phyloP scores from a whole-genome alignment of 2,113 vertebrate genomes.

The Calidris pygmaea region DNA sequence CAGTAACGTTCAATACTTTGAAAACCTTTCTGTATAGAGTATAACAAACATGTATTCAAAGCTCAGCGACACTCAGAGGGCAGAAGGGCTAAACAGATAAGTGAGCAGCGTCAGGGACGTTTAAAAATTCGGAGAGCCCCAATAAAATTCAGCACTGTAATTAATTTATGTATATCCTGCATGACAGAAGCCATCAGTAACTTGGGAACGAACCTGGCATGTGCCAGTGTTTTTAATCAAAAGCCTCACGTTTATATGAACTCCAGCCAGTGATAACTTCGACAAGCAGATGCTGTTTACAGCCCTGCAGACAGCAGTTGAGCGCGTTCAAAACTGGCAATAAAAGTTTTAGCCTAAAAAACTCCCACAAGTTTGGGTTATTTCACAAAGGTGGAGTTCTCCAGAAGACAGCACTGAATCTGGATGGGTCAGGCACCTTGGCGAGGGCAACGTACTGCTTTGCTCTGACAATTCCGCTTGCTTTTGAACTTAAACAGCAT shows the following conservation, averaged over 20 bases:
- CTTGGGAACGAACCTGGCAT: accelerated
- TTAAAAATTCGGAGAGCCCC: not conserved
- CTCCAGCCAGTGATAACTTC: not conserved
- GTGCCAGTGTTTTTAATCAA: not conserved
- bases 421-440: not conserved
- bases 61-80: accelerated
- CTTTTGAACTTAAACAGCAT: not conserved
- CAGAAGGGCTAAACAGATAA: not conserved
- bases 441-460: not conserved
- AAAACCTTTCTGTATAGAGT: not conserved
- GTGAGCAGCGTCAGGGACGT: not conserved
- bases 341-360: not conserved
- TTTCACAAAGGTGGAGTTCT: not conserved
- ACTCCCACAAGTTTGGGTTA: not conserved
- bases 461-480: not conserved
- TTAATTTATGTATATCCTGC: not conserved
- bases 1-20: accelerated
- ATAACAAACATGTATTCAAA: not conserved
- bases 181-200: not conserved
- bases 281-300: accelerated
- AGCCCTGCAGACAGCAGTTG: not conserved
- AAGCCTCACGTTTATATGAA: accelerated
- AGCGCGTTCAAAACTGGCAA: not conserved
- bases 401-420: not conserved
- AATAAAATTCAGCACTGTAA: not conserved